A percentile compares a stretch with the other conserved stretches of the same genome.
phyloP scores from a whole-genome alignment of 2,888 invertebrate species.

The Hyalella azteca region DNA sequence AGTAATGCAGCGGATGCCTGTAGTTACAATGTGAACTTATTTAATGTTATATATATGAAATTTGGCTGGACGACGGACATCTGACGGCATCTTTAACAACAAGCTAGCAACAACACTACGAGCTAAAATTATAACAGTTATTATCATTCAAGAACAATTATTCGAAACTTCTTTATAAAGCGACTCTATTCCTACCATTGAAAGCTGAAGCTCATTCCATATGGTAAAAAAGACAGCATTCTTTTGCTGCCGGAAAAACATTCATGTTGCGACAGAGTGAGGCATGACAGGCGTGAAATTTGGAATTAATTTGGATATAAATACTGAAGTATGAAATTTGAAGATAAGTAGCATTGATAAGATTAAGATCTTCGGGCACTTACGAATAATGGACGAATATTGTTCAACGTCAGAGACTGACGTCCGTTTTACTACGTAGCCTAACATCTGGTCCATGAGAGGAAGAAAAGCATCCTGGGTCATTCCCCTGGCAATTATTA shows the following conservation, averaged over 20 bases:
- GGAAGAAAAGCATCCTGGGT: background rate
- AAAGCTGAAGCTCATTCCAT: conserved; percentile 9
- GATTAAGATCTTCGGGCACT: too few relatives aligned
- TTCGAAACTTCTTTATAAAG: background rate
- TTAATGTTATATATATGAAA: too few relatives aligned
- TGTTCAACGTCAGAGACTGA: background rate
- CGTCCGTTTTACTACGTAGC: background rate
- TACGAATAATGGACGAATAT: conserved; percentile 12
- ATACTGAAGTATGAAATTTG: too few relatives aligned
- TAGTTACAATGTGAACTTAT: too few relatives aligned
- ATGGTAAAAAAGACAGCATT: background rate
- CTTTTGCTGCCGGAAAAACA: background rate
- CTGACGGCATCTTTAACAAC: conserved; percentile 2
- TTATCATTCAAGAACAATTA: conserved; percentile 17
- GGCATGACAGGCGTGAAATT: too few relatives aligned
- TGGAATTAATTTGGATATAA: too few relatives aligned
- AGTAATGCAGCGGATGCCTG: too few relatives aligned
- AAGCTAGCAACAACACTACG: conserved; percentile 31
- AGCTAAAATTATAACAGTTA: conserved; percentile 11
- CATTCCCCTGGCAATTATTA: background rate
- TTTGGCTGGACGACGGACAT: background rate
- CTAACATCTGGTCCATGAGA: background rate
- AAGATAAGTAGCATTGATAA: too few relatives aligned
- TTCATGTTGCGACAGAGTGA: background rate
- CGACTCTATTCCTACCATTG: background rate